Evolutionary conservation across 2,113 vertebrate genomes (phyloP).

Genomic region (Orientallactaga bullata): DNA sequence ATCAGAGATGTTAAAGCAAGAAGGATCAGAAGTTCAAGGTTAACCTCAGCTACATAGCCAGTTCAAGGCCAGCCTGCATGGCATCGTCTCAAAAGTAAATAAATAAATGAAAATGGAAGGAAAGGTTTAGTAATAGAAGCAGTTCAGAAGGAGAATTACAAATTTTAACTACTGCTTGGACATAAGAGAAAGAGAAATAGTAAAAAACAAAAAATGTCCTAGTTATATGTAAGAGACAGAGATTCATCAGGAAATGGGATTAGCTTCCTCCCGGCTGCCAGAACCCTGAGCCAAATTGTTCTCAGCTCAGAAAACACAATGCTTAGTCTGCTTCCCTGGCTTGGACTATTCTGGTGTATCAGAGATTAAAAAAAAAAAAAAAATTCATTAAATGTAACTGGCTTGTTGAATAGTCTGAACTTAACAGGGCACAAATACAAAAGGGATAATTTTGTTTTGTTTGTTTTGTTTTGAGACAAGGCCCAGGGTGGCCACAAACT

Average conservation of each 20-base stretch:
- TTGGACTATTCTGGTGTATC: not conserved
- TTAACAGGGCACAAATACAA: conserved; percentile 34
- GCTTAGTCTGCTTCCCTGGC: not conserved
- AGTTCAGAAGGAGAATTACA: not conserved
- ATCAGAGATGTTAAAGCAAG: not conserved
- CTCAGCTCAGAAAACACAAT: not conserved
- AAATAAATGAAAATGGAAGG: not conserved
- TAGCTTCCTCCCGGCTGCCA: not conserved
- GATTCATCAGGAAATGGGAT: not conserved
- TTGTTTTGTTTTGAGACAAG: not conserved
- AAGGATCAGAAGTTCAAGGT: not conserved
- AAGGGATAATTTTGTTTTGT: not conserved
- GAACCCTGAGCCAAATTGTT: not conserved
- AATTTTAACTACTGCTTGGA: not conserved
- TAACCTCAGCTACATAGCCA: not conserved
- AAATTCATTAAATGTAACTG: conserved; percentile 45
- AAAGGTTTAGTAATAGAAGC: not conserved
- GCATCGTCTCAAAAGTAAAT: no score
- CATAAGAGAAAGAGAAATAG: not conserved
- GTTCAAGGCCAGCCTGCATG: not conserved
- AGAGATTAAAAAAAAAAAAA: conserved; percentile 61
- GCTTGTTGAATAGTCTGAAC: conserved; percentile 39
- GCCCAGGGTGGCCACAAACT: not conserved
- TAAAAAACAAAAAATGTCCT: not conserved
- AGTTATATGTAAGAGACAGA: not conserved